These are phyloP conservation scores for Agriopis aurantiaria DNA, from an alignment of 2,888 invertebrate genomes.

Conservation along the genomic window DNA sequence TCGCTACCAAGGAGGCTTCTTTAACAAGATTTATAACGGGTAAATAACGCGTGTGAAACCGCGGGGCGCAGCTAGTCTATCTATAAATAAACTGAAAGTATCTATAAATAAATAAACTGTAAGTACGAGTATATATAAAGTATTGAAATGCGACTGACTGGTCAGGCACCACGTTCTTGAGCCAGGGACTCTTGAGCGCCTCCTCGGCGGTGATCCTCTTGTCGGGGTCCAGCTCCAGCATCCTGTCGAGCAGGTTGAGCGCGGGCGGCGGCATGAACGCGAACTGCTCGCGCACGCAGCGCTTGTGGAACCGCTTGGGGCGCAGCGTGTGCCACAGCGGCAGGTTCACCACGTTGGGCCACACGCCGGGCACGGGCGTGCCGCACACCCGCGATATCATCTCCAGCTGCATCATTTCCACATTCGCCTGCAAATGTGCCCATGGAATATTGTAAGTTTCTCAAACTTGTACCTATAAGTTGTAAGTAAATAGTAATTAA, in stretches of 20 bases:
- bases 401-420: slow-evolving; percentile 97
- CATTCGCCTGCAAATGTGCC: slow-evolving; percentile 89
- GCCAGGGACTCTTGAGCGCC: slow-evolving; percentile 96
- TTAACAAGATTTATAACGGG: no score
- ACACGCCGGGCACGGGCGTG: slow-evolving; percentile 97
- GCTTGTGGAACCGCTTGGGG: slow-evolving; percentile 95
- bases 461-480: no score
- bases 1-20: no score
- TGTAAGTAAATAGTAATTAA: no score
- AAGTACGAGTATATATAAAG: no score
- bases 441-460: background rate
- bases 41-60: no score
- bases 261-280: slow-evolving; percentile 95
- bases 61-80: no score
- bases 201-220: slow-evolving; percentile 97
- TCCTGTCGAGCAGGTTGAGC: slow-evolving; percentile 96
- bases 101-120: no score
- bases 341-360: slow-evolving; percentile 97
- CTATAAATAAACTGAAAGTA: no score
- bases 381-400: slow-evolving; percentile 97
- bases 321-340: slow-evolving; percentile 97
- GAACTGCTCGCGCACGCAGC: slow-evolving; percentile 97
- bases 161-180: slow-evolving; percentile 95
- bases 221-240: slow-evolving; percentile 98
- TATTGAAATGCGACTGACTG: slow-evolving; percentile 87